Evolutionary conservation across 2,888 invertebrate species (phyloP).

Genomic region (Trilocha varians): DNA sequence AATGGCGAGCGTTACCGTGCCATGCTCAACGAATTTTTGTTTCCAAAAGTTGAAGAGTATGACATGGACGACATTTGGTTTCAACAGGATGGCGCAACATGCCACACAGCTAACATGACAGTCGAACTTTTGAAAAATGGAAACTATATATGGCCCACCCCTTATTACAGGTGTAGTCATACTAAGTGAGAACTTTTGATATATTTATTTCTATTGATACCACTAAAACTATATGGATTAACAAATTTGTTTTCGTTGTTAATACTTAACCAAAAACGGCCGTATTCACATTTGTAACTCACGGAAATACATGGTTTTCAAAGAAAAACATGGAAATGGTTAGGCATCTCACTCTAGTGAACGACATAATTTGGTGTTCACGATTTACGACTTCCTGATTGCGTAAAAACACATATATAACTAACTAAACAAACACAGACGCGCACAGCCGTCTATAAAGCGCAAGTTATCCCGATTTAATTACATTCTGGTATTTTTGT

Average conservation of each 20-base stretch:
- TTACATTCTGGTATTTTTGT: conserved; percentile 72
- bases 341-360: conserved; percentile 47
- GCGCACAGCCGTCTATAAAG: conserved; percentile 70
- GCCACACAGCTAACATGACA: no score
- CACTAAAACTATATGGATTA: no score
- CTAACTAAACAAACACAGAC: conserved; percentile 66
- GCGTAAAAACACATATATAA: conserved; percentile 72
- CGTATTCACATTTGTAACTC: background rate
- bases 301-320: conserved; percentile 1
- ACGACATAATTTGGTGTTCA: conserved; percentile 71
- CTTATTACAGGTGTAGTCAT: no score
- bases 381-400: conserved; percentile 72
- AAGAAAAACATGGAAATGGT: conserved; percentile 11
- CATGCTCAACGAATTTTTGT: no score
- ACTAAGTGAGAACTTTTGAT: no score
- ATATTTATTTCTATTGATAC: no score
- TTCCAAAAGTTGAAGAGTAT: no score
- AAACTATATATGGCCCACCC: no score
- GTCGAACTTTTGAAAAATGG: no score
- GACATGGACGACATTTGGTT: no score
- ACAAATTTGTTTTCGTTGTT: background rate
- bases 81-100: no score
- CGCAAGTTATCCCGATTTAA: conserved; percentile 71
- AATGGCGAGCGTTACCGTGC: no score
- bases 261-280: background rate